Conservation (phyloP, 2,797 vertebrate species). For the Podargus strigoides region DNA sequence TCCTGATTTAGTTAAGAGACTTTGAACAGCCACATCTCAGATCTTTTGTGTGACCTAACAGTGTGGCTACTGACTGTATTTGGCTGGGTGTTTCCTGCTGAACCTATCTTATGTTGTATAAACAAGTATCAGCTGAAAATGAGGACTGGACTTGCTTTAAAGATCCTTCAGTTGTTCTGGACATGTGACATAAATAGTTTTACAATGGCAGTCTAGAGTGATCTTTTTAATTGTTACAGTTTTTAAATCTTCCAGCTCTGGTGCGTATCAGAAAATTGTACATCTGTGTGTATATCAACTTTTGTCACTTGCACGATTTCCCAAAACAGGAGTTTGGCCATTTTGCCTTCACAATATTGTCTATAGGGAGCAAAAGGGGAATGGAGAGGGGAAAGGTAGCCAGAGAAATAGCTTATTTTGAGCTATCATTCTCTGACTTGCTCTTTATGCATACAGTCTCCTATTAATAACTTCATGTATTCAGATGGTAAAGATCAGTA, state of each 20-base stretch:
- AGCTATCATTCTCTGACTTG: background rate
- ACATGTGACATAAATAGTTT: background rate
- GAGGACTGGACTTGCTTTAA: background rate
- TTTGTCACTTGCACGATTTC: background rate
- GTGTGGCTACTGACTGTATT: background rate
- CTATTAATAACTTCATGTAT: background rate
- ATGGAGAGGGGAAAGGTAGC: background rate
- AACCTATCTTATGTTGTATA: background rate
- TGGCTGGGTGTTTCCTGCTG: background rate
- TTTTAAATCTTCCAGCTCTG: background rate
- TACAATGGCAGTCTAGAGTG: background rate
- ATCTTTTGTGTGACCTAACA: background rate
- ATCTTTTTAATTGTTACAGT: background rate
- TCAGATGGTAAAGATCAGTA: background rate
- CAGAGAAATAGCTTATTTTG: background rate
- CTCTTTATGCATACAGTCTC: background rate
- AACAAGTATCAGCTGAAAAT: background rate
- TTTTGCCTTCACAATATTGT: background rate
- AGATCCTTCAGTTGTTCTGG: background rate
- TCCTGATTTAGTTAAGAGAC: background rate
- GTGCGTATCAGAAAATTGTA: background rate
- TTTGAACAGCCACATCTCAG: background rate
- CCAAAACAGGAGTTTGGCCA: background rate
- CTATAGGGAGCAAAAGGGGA: background rate
- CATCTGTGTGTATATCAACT: background rate